Evolutionary conservation across 1,140 invertebrate genomes (phyloP).

Genomic region (Bursaphelenchus mucronatus): DNA sequence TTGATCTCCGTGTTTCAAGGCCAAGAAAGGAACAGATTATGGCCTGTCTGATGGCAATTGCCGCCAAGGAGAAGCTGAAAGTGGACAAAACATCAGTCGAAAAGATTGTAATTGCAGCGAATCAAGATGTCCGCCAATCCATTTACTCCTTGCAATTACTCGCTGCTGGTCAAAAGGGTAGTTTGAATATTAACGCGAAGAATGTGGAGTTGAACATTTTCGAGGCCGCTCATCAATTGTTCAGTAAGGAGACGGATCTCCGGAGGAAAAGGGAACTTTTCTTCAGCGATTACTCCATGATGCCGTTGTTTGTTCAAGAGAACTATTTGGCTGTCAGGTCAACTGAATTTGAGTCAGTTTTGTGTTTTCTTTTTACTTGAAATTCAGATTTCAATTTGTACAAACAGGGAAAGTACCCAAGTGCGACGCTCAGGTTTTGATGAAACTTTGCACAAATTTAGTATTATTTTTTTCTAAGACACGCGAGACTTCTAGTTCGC

Average conservation of each 20-base stretch:
- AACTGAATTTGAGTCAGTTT: constrained; percentile 30
- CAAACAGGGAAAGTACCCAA: too few relatives aligned
- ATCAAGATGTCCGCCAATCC: constrained; percentile 87
- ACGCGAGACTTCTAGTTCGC: too few relatives aligned
- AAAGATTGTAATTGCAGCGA: constrained; percentile 79
- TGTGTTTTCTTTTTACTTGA: constrained; percentile 7
- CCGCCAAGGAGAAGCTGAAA: constrained; percentile 84
- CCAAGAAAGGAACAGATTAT: constrained; percentile 84
- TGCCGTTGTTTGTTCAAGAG: constrained; percentile 92
- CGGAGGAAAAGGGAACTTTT: constrained; percentile 81
- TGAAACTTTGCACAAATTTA: too few relatives aligned
- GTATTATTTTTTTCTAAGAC: too few relatives aligned
- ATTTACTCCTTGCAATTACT: constrained; percentile 67
- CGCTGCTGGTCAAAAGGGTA: constrained; percentile 16
- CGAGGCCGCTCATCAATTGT: constrained; percentile 82
- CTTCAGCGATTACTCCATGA: constrained; percentile 92
- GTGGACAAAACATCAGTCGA: constrained; percentile 72
- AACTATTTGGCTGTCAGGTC: constrained; percentile 73
- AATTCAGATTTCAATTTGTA: neutral
- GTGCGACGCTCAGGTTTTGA: too few relatives aligned
- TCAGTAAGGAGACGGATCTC: constrained; percentile 70
- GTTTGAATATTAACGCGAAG: constrained; percentile 31
- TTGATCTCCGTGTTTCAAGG: constrained; percentile 79
- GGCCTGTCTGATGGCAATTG: constrained; percentile 82
- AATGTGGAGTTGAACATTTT: constrained; percentile 68